Base-by-base conservation (phyloP, 2,888 invertebrate species). In the Drosophila prostipennis region DNA sequence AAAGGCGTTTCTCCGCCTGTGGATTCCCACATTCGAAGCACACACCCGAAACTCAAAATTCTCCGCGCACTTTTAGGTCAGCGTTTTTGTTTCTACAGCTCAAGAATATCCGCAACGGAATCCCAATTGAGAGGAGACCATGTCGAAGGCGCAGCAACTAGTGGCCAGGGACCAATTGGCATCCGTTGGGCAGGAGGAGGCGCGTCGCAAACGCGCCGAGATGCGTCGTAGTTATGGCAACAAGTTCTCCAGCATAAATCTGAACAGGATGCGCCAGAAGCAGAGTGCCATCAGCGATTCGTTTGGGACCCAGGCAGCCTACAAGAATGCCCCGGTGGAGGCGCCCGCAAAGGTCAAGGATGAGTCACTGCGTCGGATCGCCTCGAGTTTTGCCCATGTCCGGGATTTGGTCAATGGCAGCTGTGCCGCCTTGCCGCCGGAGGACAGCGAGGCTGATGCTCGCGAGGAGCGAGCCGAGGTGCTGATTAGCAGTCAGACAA, bases 301-400 rank as follows among this genome's bases (percentile, higher is more conserved):
- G 16, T 3, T 11, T 13, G 14, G 10, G 3, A 4, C 3, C n/a
- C 16, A 29, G 29, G 14, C 32, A 0, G 3, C 6, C 6, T 0
- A 3, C 23, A 23, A 11, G 2, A 23, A 23, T 6, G 23, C 1
- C 2, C 14, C 45, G 0, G 3, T 14, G 45, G 14, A 46, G 5
- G 10, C 14, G 10, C 23, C 23, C 4, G 34, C 7, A 0, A 14
- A 48, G 42, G 14, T 39, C 8, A 29, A 48, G 14, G 34, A 42
- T 6, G 2, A 6, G 3, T 54, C 81, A 5, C 29, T 81, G 72
- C 74, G 81, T 6, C 52, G 79, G 13, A 80, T 81, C n/a, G 74
- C 87, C 3, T 87, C 87, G 6, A 81, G 87, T 23, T 87, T 71
- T 49, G 87, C 74, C 3, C 56, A 77, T 26, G 81, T 81, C 0